A percentile compares a stretch with the other conserved stretches of the same genome.
These are phyloP conservation scores for Metopolophium dirhodum DNA, from an alignment of 1,140 invertebrate genomes.

Conservation along the genomic window DNA sequence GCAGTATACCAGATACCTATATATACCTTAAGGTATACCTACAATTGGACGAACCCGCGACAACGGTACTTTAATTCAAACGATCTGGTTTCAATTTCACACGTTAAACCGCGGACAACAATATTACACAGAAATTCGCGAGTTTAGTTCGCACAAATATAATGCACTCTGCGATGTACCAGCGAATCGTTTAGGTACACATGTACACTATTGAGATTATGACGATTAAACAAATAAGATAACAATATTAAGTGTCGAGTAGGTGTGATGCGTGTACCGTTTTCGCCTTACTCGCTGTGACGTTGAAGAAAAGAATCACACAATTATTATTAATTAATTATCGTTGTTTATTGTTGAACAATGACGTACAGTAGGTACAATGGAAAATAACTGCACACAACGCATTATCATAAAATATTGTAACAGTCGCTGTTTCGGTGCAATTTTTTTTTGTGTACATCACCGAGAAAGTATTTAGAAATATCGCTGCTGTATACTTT, in stretches of 20 bases:
- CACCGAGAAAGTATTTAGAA: background rate
- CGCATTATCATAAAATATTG: background rate
- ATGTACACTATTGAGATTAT: background rate
- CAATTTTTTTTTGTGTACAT: background rate
- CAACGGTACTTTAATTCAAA: constrained; percentile 19
- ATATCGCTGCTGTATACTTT: background rate
- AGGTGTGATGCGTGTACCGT: background rate
- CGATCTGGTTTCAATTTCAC: constrained; percentile 10
- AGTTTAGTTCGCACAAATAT: background rate
- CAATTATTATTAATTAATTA: background rate
- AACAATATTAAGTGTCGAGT: background rate
- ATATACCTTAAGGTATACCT: too few relatives aligned
- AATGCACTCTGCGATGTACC: background rate
- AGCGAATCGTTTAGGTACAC: background rate
- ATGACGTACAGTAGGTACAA: background rate
- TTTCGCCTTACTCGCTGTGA: background rate
- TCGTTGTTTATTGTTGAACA: background rate
- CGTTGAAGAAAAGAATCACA: background rate
- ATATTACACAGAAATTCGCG: background rate
- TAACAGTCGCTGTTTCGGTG: background rate
- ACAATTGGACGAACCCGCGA: background rate
- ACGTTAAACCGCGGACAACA: background rate
- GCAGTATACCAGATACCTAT: too few relatives aligned
- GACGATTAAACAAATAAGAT: background rate
- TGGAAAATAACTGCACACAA: background rate